These are phyloP conservation scores for Drosophila asahinai DNA, from an alignment of 1,140 invertebrate genomes.

Conservation along the genomic window DNA sequence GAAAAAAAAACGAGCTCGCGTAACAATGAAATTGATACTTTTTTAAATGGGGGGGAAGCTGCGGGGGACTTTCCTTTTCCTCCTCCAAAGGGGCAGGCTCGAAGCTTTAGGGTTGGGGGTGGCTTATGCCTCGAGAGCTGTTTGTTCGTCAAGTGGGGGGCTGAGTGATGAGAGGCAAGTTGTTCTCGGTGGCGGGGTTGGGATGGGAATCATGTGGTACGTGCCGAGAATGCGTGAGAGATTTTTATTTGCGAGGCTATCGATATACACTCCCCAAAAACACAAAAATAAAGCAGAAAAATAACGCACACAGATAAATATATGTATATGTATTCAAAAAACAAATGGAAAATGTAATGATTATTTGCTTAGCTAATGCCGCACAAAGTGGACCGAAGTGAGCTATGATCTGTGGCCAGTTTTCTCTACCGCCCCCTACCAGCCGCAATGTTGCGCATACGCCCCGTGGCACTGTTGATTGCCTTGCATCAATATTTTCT, in stretches of 20 bases:
- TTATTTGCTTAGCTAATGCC: constrained; percentile 83
- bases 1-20: constrained; percentile 70
- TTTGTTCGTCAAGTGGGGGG: constrained; percentile 64
- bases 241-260: constrained; percentile 78
- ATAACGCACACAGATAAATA: constrained; percentile 19
- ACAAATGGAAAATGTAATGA: constrained; percentile 83
- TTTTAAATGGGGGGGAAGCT: constrained; percentile 64
- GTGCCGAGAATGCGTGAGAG: constrained; percentile 80
- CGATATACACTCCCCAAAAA: constrained; percentile 67
- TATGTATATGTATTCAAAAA: constrained; percentile 54
- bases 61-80: constrained; percentile 22
- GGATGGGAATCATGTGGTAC: constrained; percentile 60
- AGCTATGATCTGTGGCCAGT: constrained; percentile 44
- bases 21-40: constrained; percentile 84
- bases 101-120: constrained; percentile 6
- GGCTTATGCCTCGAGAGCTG: constrained; percentile 67
- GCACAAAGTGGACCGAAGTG: constrained; percentile 75
- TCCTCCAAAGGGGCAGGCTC: neutral
- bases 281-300: constrained; percentile 5
- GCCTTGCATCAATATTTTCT: constrained; percentile 72
- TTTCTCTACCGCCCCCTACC: constrained; percentile 8
- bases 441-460: constrained; percentile 59
- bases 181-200: neutral
- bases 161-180: constrained; percentile 23
- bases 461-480: constrained; percentile 78